A percentile compares a stretch with the other conserved stretches of the same genome.
phyloP scores from a whole-genome alignment of 1,140 invertebrate genomes.

The Monochamus saltuarius region DNA sequence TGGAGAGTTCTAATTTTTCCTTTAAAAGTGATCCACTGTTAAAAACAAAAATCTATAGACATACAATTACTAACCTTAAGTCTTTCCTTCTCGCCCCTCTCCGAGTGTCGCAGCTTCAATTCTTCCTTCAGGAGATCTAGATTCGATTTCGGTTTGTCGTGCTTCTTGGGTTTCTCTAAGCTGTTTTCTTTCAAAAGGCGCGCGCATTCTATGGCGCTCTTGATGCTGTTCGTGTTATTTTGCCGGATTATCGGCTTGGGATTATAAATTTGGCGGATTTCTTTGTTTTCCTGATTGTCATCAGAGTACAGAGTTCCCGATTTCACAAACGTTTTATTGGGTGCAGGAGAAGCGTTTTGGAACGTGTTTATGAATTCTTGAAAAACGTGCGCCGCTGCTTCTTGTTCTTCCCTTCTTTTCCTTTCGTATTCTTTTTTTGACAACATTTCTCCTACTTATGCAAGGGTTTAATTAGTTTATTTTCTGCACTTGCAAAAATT shows the following conservation, averaged over 20 bases:
- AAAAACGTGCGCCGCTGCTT: constrained; percentile 70
- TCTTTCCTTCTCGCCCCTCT: constrained; percentile 27
- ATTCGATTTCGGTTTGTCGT: constrained; percentile 45
- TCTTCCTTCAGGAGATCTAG: constrained; percentile 50
- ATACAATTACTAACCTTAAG: constrained; percentile 25
- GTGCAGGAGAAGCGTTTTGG: constrained; percentile 33
- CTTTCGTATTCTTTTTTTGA: constrained; percentile 35
- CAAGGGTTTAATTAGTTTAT: too few species aligned
- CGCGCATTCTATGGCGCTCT: constrained; percentile 55
- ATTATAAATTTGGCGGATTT: constrained; percentile 40
- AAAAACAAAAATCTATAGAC: background rate
- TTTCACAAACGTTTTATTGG: constrained; percentile 45
- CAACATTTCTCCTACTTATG: constrained; percentile 20
- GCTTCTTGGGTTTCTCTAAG: constrained; percentile 52
- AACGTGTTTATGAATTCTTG: constrained; percentile 50
- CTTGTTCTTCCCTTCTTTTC: constrained; percentile 75
- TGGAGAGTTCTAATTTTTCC: constrained; percentile 16
- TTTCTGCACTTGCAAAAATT: too few species aligned
- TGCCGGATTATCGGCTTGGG: constrained; percentile 39
- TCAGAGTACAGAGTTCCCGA: constrained; percentile 41
- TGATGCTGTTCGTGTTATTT: constrained; percentile 51
- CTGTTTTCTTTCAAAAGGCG: constrained; percentile 41
- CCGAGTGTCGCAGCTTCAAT: constrained; percentile 40
- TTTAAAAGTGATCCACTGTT: background rate
- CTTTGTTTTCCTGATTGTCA: constrained; percentile 28